Evolutionary conservation across 2,888 invertebrate genomes (phyloP), one percentile per base, ranked within the genome.

Genomic region (Gymnocheta viridis): DNA sequence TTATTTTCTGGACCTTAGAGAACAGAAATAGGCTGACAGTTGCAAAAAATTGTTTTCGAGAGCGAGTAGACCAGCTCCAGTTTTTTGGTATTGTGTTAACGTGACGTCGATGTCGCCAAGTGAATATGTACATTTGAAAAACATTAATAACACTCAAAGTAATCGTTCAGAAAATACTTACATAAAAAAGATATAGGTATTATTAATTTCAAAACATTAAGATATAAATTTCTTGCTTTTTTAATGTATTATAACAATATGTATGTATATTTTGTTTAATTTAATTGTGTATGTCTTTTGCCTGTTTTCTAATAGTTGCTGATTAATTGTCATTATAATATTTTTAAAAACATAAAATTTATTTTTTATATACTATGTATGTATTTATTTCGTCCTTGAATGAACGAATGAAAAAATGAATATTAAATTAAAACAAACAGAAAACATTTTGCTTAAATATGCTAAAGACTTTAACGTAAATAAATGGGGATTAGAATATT

Each of bases 201-300:
- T n/a, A 49, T n/a, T 32, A 35, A 51, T 51, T 19, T 38, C 3
- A 44, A 17, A 44, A 32, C 14, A 47, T 72, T n/a, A 60, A 10
- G 0, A 29, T 3, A 17, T 60, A n/a, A n/a, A n/a, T 22, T 47
- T 64, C 6, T 12, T 62, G 22, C n/a, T n/a, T 54, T 79, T 78
- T 77, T 56, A 67, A 81, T 72, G 47, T 69, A 69, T 84, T 78
- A 77, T 84, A 84, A 84, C 84, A 84, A 84, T 84, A 62, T 78
- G 62, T 77, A 14, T 77, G 66, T 76, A 14, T 78, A 58, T n/a
- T n/a, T n/a, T 77, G 67, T 78, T 77, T 84, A 69, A 66, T 81
- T 79, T 79, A 66, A 77, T 49, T 77, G 47, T 67, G 35, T 80
- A 19, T 62, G n/a, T 60, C 44, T 41, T 67, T 24, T 69, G 6